Evolutionary conservation across 2,113 vertebrate genomes (phyloP).

Genomic region (Sterrhoptilus dennistouni): DNA sequence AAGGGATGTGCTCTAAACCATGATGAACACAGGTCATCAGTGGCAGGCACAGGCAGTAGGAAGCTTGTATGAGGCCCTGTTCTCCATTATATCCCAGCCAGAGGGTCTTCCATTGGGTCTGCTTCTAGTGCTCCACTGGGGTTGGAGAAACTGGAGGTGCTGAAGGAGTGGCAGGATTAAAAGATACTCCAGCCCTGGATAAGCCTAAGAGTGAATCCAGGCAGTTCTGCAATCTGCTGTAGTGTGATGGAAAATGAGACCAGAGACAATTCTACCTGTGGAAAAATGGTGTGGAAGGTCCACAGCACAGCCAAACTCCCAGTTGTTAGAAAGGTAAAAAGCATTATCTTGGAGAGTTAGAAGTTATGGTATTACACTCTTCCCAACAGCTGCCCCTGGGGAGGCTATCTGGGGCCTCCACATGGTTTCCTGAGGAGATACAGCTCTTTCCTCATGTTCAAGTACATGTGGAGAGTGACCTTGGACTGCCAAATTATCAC

Average conservation of each 20-base stretch:
- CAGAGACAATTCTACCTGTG: neutral
- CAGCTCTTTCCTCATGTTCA: neutral
- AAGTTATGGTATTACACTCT: neutral
- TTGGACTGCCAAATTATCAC: neutral
- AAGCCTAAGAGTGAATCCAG: neutral
- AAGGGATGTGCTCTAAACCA: neutral
- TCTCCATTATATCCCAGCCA: neutral
- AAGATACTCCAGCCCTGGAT: neutral
- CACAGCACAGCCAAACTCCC: neutral
- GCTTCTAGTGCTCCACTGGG: rapidly evolving
- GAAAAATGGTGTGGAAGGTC: neutral
- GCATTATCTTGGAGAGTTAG: neutral
- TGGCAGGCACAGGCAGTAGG: rapidly evolving
- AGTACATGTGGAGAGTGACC: neutral
- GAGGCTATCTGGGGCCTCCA: neutral
- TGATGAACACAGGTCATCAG: neutral
- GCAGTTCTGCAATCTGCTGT: neutral
- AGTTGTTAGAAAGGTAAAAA: neutral
- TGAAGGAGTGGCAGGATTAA: neutral
- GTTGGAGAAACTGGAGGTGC: neutral
- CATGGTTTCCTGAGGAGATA: neutral
- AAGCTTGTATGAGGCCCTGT: neutral
- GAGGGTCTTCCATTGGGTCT: neutral
- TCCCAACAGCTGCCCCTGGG: neutral
- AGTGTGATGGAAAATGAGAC: neutral